Conservation (phyloP, 2,888 invertebrate genomes). For the Panzeria rudis region DNA sequence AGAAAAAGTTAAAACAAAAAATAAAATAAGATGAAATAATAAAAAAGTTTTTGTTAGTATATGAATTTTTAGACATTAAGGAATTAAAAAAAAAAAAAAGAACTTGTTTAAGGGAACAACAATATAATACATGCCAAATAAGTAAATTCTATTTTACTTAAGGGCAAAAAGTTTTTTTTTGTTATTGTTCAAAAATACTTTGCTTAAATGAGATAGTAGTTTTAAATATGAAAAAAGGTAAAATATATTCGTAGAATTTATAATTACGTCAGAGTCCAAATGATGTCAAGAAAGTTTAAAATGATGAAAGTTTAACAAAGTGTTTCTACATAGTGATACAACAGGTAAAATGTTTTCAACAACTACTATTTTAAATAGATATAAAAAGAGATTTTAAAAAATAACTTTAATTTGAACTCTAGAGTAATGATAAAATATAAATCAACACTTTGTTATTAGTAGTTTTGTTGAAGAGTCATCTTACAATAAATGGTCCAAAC, state of each 20-base stretch:
- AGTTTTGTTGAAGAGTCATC: too few relatives aligned
- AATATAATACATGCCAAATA: slow-evolving; percentile 31
- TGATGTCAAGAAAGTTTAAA: slow-evolving; percentile 13
- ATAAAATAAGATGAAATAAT: slow-evolving; percentile 17
- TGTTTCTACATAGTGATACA: not conserved
- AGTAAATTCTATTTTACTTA: slow-evolving; percentile 20
- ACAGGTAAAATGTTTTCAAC: not conserved
- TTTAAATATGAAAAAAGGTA: not conserved
- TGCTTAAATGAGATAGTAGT: slow-evolving; percentile 10
- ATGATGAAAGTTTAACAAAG: not conserved
- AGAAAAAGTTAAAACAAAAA: slow-evolving; percentile 9
- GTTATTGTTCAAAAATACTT: not conserved
- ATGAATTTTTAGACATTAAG: slow-evolving; percentile 20
- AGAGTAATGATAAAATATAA: not conserved
- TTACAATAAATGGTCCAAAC: too few relatives aligned
- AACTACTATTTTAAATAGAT: not conserved
- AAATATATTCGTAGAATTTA: not conserved
- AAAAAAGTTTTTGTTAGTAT: slow-evolving; percentile 54
- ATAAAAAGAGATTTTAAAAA: not conserved
- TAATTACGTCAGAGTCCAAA: slow-evolving; percentile 10
- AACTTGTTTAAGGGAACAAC: not conserved
- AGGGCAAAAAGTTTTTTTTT: slow-evolving; percentile 15
- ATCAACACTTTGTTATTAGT: too few relatives aligned
- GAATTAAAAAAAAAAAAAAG: not conserved
- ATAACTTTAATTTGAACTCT: not conserved